Evolutionary conservation across 1,140 invertebrate species (phyloP).

Genomic region (Tetramorium simillimum): DNA sequence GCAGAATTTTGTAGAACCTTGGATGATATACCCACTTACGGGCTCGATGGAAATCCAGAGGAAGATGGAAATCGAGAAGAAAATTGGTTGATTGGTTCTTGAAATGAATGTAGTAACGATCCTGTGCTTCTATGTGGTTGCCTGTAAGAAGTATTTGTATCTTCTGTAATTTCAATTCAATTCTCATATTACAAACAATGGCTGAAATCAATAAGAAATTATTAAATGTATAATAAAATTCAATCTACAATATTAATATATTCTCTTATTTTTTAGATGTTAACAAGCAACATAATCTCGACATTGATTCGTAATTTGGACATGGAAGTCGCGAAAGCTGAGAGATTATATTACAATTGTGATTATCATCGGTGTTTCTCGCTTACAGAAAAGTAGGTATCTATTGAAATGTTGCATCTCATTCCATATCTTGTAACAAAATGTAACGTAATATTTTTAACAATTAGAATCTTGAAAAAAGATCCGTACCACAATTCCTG

Average conservation of each 20-base stretch:
- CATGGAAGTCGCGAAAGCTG: constrained; percentile 91
- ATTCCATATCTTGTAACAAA: constrained; percentile 2
- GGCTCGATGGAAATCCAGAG: constrained; percentile 94
- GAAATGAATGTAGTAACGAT: too few species aligned
- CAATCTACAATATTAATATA: too few species aligned
- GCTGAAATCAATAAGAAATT: too few species aligned
- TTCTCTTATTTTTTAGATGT: too few species aligned
- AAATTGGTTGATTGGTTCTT: too few species aligned
- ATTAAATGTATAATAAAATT: too few species aligned
- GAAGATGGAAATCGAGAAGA: constrained; percentile 89
- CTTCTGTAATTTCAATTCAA: too few species aligned
- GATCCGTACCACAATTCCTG: constrained; percentile 94
- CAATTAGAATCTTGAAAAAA: constrained; percentile 90
- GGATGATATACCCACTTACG: constrained; percentile 97
- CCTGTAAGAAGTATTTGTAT: too few species aligned
- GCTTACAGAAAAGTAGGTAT: constrained; percentile 88
- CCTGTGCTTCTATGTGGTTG: too few species aligned
- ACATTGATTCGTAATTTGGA: constrained; percentile 90
- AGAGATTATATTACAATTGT: constrained; percentile 95
- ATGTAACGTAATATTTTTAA: constrained; percentile 58
- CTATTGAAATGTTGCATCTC: neutral
- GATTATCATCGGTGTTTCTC: constrained; percentile 92
- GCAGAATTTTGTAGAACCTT: constrained; percentile 98
- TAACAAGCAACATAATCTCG: too few species aligned
- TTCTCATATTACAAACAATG: too few species aligned